A percentile compares a stretch with the other conserved stretches of the same genome.
These are phyloP conservation scores for Caenorhabditis becei DNA, from an alignment of 2,888 invertebrate species.

Conservation along the genomic window DNA sequence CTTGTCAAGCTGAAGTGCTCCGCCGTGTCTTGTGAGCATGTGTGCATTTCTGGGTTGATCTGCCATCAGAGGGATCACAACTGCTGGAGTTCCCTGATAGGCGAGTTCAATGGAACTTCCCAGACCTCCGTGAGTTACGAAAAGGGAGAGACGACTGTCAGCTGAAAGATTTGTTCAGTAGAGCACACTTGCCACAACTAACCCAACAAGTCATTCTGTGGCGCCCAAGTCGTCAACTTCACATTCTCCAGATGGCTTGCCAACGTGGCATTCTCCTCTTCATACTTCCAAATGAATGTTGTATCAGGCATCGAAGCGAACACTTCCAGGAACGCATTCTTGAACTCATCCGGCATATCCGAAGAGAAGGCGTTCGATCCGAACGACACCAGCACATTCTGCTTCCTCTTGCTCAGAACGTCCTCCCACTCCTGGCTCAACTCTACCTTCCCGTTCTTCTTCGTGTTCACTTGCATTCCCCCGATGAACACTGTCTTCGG, in stretches of 20 bases:
- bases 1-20: conserved; percentile 49
- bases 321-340: conserved; percentile 46
- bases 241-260: conserved; percentile 55
- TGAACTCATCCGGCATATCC: conserved; percentile 60
- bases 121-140: conserved; percentile 64
- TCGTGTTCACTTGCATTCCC: conserved; percentile 62
- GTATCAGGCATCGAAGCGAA: conserved; percentile 52
- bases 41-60: conserved; percentile 63
- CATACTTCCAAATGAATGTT: conserved; percentile 68
- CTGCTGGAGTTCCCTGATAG: conserved; percentile 57
- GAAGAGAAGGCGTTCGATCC: conserved; percentile 58
- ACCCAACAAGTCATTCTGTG: conserved; percentile 57
- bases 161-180: no score
- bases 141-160: conserved; percentile 56
- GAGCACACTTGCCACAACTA: no score
- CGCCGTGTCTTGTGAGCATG: conserved; percentile 61
- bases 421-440: conserved; percentile 53
- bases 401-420: conserved; percentile 40
- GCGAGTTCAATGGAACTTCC: conserved; percentile 62
- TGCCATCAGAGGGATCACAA: conserved; percentile 60
- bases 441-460: conserved; percentile 26
- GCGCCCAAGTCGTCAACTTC: conserved; percentile 56
- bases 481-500: conserved; percentile 62
- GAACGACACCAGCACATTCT: conserved; percentile 58
- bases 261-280: conserved; percentile 50